These are phyloP conservation scores for Suncus etruscus DNA, from an alignment of 2,113 vertebrate species.

Conservation along the genomic window DNA sequence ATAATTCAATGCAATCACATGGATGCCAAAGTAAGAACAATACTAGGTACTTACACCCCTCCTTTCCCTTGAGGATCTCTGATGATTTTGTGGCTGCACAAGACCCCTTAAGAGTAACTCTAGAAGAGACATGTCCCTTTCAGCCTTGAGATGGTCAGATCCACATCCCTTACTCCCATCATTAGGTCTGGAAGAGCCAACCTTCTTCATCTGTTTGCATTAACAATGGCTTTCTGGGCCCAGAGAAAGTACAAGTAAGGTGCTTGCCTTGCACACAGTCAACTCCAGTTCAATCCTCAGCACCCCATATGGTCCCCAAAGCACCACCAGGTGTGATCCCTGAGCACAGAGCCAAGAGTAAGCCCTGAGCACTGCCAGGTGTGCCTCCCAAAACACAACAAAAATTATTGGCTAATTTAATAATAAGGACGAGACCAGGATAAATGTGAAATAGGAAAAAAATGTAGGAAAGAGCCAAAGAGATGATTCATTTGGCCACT, in stretches of 20 bases:
- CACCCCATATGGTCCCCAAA: no score
- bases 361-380: no score
- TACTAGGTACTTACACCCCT: slow-evolving; percentile 78
- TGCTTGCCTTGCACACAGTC: no score
- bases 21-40: slow-evolving; percentile 81
- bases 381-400: no score
- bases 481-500: no score
- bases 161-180: background rate
- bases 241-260: no score
- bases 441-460: slow-evolving; percentile 25
- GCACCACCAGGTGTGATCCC: no score
- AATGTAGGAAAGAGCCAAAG: no score
- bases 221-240: slow-evolving; percentile 40
- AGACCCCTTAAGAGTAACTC: slow-evolving; percentile 65
- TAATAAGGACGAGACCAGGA: slow-evolving; percentile 60
- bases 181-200: slow-evolving; percentile 31
- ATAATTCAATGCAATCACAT: slow-evolving; percentile 82
- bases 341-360: no score
- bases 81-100: slow-evolving; percentile 62
- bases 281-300: no score
- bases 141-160: slow-evolving; percentile 25
- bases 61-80: slow-evolving; percentile 66
- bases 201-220: slow-evolving; percentile 41
- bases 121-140: slow-evolving; percentile 48
- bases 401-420: slow-evolving; percentile 54